These are phyloP conservation scores for Leptinotarsa undecemlineata DNA, from an alignment of 1,140 invertebrate genomes.

Conservation along the genomic window DNA sequence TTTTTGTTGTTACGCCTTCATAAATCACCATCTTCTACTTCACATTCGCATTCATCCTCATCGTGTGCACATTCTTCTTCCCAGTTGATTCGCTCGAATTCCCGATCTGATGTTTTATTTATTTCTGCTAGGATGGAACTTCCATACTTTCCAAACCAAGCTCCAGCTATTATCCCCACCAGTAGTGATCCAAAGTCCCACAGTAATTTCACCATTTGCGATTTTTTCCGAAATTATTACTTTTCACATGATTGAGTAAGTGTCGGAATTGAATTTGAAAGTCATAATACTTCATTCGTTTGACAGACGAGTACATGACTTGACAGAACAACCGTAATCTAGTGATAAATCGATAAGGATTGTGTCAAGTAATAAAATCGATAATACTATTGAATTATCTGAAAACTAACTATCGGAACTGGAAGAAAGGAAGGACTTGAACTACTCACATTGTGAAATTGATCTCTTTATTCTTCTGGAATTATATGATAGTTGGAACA, in stretches of 20 bases:
- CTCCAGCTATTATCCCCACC: conserved; percentile 25
- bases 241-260: not conserved
- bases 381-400: too few relatives aligned
- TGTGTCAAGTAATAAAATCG: too few relatives aligned
- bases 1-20: not conserved
- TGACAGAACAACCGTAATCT: too few relatives aligned
- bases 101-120: not conserved
- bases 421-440: too few relatives aligned
- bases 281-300: too few relatives aligned
- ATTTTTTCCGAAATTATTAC: not conserved
- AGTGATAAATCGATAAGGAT: too few relatives aligned
- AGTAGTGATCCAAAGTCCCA: conserved; percentile 32
- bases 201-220: conserved; percentile 26
- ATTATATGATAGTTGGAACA: too few relatives aligned
- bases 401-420: too few relatives aligned
- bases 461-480: too few relatives aligned
- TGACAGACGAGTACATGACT: too few relatives aligned
- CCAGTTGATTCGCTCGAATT: conserved; percentile 21
- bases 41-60: conserved; percentile 26
- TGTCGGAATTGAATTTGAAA: not conserved
- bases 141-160: conserved; percentile 33
- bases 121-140: conserved; percentile 16
- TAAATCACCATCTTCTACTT: conserved; percentile 11
- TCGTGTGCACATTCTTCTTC: conserved; percentile 27
- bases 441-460: too few relatives aligned